Base-by-base conservation (phyloP, 2,113 vertebrate species). In the Prochilodus magdalenae region DNA sequence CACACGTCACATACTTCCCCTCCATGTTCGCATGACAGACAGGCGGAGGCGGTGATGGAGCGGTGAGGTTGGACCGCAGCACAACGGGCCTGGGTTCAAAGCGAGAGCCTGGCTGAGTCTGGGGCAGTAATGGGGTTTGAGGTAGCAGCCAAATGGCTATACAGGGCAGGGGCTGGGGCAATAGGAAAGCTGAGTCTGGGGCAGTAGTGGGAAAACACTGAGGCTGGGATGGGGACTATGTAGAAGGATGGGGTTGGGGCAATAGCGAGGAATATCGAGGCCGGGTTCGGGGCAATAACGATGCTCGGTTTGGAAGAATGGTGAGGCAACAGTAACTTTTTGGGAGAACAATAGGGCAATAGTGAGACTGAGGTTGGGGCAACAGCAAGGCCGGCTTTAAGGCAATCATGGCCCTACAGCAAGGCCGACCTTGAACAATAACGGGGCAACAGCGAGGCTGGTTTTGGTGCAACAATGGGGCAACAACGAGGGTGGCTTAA, bases 401-500 rank as follows among this genome's bases (percentile, higher is more conserved):
- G 55, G 13, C 3, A 57, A 57, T 57, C 20, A 8, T 5, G 3
- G 55, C 18, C 3, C 51, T 7, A 53, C 51, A 57, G 20, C 8
- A 1, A 15, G 55, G 55, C 20, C 22, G 55, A 3, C 3, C 24
- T 59, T 24, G 22, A 18, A 22, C 5, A 59, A 59, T 59, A 59
- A 11, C 5, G 22, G 22, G 57, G 22, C 57, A 36, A 36, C 33
- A 49, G 47, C 10, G 1, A 49, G 2, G 13, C 47, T 14, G 10
- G 15, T 75, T 81, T n/a, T 1, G 57, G 57, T 22, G 57, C n/a
- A 59, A 24, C 24, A 55, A 20, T 81, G 80, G 81, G 77, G 87
- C 87, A 91, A 86, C 18, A 65, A 30, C 87, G 90, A 86, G 15
- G 47, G n/a, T n/a, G n/a, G n/a, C n/a, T n/a, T n/a, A 4, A 49